Evolutionary conservation across 2,888 invertebrate species (phyloP).

Genomic region (Silvanus unidentatus): DNA sequence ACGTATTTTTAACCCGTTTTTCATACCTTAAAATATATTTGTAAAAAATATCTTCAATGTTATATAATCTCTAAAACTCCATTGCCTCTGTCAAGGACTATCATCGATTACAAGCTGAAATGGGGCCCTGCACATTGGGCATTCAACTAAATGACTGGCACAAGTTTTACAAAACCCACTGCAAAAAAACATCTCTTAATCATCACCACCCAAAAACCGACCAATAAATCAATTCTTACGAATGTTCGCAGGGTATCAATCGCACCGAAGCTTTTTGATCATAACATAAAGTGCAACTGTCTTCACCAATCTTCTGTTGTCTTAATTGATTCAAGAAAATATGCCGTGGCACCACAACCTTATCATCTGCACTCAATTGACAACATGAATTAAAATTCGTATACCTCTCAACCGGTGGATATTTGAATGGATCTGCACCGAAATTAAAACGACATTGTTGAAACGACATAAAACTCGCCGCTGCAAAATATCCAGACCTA

Average conservation of each 20-base stretch:
- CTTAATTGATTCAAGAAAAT: constrained; percentile 69
- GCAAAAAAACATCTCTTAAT: constrained; percentile 37
- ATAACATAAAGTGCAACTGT: constrained; percentile 83
- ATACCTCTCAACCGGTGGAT: constrained; percentile 66
- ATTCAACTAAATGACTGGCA: constrained; percentile 70
- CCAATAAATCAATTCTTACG: constrained; percentile 50
- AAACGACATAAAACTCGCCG: constrained; percentile 94
- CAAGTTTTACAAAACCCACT: constrained; percentile 82
- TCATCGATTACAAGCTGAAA: constrained; percentile 52
- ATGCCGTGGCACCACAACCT: constrained; percentile 74
- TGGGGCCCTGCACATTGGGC: constrained; percentile 79
- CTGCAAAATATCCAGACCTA: constrained; percentile 86
- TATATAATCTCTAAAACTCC: background rate
- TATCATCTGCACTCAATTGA: constrained; percentile 67
- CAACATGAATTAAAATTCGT: constrained; percentile 74
- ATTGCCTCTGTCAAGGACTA: constrained; percentile 43
- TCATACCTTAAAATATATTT: background rate
- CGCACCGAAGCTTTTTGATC: constrained; percentile 70
- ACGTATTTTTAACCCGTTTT: background rate
- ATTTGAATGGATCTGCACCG: constrained; percentile 71
- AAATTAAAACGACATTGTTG: constrained; percentile 94
- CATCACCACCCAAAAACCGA: constrained; percentile 7
- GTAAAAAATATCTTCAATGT: too few species aligned
- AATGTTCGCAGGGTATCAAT: constrained; percentile 76
- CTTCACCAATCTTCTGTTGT: constrained; percentile 68